Percentiles rank a stretch among this genome's conserved stretches.
These are phyloP conservation scores for Otus sunia DNA, from an alignment of 2,113 vertebrate genomes.

Conservation along the genomic window DNA sequence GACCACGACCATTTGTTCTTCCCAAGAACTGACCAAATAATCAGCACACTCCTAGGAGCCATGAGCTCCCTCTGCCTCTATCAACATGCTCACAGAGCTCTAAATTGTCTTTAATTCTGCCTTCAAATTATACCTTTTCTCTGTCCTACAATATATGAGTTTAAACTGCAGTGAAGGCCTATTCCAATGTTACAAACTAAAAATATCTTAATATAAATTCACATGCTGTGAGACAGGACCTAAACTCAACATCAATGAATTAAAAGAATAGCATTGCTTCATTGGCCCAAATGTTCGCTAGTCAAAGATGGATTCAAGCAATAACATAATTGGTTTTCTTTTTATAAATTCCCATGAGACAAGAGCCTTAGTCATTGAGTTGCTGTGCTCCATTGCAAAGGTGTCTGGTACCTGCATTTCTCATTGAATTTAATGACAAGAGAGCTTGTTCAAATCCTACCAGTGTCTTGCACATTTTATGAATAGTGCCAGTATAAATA, in stretches of 20 bases:
- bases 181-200: background rate
- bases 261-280: background rate
- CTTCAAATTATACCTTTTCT: background rate
- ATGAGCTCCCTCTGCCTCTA: background rate
- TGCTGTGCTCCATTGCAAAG: background rate
- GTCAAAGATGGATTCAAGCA: background rate
- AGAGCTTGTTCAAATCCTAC: background rate
- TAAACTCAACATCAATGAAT: background rate
- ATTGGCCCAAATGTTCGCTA: background rate
- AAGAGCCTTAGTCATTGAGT: background rate
- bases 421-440: background rate
- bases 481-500: background rate
- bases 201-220: background rate
- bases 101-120: background rate
- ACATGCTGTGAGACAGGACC: background rate
- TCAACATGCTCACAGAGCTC: background rate
- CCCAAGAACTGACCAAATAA: background rate
- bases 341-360: background rate
- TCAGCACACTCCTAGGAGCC: background rate
- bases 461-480: background rate
- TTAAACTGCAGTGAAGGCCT: background rate
- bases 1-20: background rate
- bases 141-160: background rate
- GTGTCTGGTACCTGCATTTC: fast-evolving
- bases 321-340: background rate